Conservation (phyloP, 2,888 invertebrate genomes). For the Troglohyphantes excavatus region DNA sequence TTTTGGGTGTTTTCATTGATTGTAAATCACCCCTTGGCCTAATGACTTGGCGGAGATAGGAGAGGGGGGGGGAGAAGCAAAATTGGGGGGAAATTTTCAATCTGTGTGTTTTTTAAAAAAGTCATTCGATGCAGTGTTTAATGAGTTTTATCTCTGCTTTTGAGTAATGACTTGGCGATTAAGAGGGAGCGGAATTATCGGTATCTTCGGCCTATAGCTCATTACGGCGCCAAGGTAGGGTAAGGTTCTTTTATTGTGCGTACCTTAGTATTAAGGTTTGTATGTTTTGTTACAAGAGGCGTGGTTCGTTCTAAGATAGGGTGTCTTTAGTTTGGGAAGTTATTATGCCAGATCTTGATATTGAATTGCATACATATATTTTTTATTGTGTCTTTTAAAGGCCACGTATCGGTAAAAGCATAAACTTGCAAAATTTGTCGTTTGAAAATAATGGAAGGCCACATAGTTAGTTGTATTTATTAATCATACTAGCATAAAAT, state of each 20-base stretch:
- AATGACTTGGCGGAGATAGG: constrained; percentile 57
- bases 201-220: constrained; percentile 16
- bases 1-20: constrained; percentile 77
- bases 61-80: constrained; percentile 23
- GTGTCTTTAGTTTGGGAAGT: too few relatives aligned
- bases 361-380: too few relatives aligned
- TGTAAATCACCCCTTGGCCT: constrained; percentile 61
- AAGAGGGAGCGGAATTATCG: constrained; percentile 66
- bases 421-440: too few relatives aligned
- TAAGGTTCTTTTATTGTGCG: background rate
- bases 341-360: too few relatives aligned
- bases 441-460: too few relatives aligned
- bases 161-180: constrained; percentile 74
- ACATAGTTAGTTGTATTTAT: too few relatives aligned
- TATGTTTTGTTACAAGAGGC: background rate
- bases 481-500: too few relatives aligned
- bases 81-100: too few relatives aligned
- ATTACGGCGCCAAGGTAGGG: constrained; percentile 26
- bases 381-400: too few relatives aligned
- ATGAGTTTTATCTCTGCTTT: constrained; percentile 72
- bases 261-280: too few relatives aligned
- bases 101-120: constrained; percentile 40
- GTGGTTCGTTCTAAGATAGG: too few relatives aligned
- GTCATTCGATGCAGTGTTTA: constrained; percentile 70
- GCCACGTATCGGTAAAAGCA: too few relatives aligned